Percentiles rank a stretch among this genome's conserved stretches.
Conservation (phyloP, 2,113 vertebrate genomes). For the Aramus guarauna region DNA sequence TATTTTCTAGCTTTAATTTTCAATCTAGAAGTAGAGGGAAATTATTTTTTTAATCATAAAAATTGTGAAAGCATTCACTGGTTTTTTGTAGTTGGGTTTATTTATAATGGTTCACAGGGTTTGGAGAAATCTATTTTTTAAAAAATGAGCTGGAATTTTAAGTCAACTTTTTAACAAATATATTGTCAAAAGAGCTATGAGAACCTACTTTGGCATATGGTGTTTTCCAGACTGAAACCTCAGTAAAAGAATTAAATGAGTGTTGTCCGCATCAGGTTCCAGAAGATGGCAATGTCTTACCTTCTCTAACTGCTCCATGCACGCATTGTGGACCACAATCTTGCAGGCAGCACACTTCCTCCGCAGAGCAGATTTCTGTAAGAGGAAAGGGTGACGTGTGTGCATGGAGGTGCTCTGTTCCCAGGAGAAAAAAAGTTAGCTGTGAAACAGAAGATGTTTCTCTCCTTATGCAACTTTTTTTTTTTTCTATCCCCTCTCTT, state of each 20-base stretch:
- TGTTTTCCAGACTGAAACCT: background rate
- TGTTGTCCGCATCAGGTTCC: background rate
- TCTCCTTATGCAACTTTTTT: background rate
- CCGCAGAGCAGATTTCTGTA: slow-evolving; percentile 92
- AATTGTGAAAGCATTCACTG: background rate
- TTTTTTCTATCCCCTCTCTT: no score
- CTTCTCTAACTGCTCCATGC: slow-evolving; percentile 96
- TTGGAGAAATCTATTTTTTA: background rate
- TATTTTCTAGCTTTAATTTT: background rate
- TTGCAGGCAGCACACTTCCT: slow-evolving; percentile 96
- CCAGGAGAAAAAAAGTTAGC: background rate
- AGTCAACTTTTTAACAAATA: background rate
- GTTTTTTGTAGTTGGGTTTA: no score
- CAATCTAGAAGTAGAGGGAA: background rate
- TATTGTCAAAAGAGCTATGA: background rate
- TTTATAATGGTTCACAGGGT: background rate
- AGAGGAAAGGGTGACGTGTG: slow-evolving; percentile 42
- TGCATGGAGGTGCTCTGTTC: background rate
- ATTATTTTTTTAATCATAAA: background rate
- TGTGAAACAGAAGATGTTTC: background rate
- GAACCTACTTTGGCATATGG: background rate
- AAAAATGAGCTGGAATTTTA: background rate
- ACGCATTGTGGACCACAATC: slow-evolving; percentile 92
- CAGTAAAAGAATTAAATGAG: background rate
- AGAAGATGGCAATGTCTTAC: slow-evolving; percentile 79